Evolutionary conservation across 2,113 vertebrate genomes (phyloP), one percentile per base, ranked within the genome.

Genomic region (Phaethornis superciliosus): DNA sequence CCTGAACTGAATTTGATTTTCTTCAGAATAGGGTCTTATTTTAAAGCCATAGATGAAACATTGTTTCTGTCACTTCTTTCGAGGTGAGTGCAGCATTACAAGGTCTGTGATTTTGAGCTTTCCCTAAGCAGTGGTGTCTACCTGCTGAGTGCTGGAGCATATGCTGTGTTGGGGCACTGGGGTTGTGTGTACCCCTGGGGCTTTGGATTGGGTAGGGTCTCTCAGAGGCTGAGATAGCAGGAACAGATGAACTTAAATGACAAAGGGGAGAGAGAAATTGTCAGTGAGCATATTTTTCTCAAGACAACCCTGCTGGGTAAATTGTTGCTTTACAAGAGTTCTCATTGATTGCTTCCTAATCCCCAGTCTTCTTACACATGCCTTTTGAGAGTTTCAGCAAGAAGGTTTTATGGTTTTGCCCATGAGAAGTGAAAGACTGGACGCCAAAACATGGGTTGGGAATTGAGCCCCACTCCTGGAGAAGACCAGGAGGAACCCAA

Each of bases 231-330:
- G 37, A 84, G 56, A 13, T 20, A 58, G 69, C 4, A 64, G 78
- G 65, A 76, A 56, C 0, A 0, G 54, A 52, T 83, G 79, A 81
- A 62, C 84, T 85, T 76, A 62, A 95, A 72, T 87, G 81, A 47
- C 93, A 92, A 88, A 94, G 85, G 85, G 91, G 90, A 90, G 68
- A 71, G 40, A 94, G 42, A 88, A 95, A 74, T 75, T 2, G 2
- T 59, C 85, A 18, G 64, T 8, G 76, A 94, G 85, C 54, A 75
- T 76, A 49, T 86, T 94, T 93, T 78, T 92, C 78, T 86, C 85
- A 56, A 60, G 82, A 56, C 23, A 60, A 5, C 56, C 79, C 85
- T 82, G 64, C 95, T 97, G 95, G 71, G 95, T 88, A 96, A 95
- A 95, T 93, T 76, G 83, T 86, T 81, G 72, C 85, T 90, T 94